Evolutionary conservation across 2,888 invertebrate genomes (phyloP), one percentile per base, ranked within the genome.

Genomic region (Campopleginae sp.): DNA sequence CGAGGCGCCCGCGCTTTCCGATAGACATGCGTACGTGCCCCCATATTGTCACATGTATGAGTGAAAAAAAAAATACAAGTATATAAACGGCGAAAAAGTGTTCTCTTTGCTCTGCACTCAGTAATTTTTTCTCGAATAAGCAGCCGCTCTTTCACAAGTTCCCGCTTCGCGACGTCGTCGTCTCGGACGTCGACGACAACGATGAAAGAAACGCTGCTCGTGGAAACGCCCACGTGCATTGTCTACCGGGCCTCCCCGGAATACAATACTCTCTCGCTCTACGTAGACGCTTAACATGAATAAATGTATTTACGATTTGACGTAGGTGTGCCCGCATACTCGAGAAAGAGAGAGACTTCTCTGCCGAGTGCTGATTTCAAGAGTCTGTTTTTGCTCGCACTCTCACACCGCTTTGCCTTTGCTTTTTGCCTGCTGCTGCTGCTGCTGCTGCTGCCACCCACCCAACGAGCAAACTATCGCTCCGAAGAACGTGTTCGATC

Each of bases 151-250:
- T 65, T 42, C 61, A 27, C 79, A 14, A 61, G 77, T 77, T 51
- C 33, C 61, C 68, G 61, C 74, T 72, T 71, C 79, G 78, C 79
- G 78, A 66, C 80, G 51, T 58, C 80, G 72, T 76, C 44, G 42
- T 48, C 71, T 79, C 71, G 81, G 85, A 54, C 72, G 78, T 86
- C 86, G 87, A 90, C 80, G 72, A 80, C 85, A 85, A 61, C 66
- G 82, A 87, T 86, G 87, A 90, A 90, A 90, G 90, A 91, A 90
- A 81, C 86, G 75, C 79, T 89, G 75, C 79, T 89, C 86, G 88
- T 88, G 89, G 90, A 90, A 89, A 91, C 93, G 92, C 93, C 93
- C 91, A 91, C 92, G 91, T 91, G 91, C 92, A 93, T 93, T 93
- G 93, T 93, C 90, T 91, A 92, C 89, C 89, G 87, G 89, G 87